These are phyloP conservation scores for Drosophila bifasciata DNA, from an alignment of 1,140 invertebrate species.

Conservation along the genomic window DNA sequence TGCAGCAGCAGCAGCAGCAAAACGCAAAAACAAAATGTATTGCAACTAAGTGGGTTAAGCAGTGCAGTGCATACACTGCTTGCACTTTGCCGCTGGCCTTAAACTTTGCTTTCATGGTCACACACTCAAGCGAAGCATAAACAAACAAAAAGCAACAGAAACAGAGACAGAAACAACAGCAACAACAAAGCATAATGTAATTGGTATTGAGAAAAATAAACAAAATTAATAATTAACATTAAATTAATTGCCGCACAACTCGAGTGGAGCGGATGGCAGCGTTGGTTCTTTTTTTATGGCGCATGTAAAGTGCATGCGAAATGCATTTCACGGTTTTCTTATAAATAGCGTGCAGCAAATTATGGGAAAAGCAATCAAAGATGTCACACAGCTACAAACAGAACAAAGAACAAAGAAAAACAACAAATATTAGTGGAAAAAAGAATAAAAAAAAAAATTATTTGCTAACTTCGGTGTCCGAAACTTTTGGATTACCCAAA, in stretches of 20 bases:
- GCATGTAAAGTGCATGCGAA: constrained; percentile 27
- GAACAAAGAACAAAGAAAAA: constrained; percentile 20
- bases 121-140: not conserved
- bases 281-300: no score
- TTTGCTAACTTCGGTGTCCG: no score
- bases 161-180: constrained; percentile 7
- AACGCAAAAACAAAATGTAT: constrained; percentile 23
- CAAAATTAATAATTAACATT: constrained; percentile 43
- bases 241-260: constrained; percentile 30
- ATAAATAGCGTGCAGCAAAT: constrained; percentile 59
- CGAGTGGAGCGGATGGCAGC: constrained; percentile 7
- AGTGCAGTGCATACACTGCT: constrained; percentile 28
- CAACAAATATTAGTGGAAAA: constrained; percentile 28
- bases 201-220: constrained; percentile 15
- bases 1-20: constrained; percentile 21
- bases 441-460: constrained; percentile 18
- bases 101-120: constrained; percentile 38
- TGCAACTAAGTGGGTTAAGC: constrained; percentile 24
- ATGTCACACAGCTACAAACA: constrained; percentile 36
- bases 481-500: no score
- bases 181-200: constrained; percentile 20
- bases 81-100: constrained; percentile 27
- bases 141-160: not conserved
- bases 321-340: constrained; percentile 29
- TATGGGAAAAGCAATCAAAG: constrained; percentile 54